A percentile compares a stretch with the other conserved stretches of the same genome.
phyloP scores from a whole-genome alignment of 1,140 invertebrate genomes.

The Chionoecetes opilio region DNA sequence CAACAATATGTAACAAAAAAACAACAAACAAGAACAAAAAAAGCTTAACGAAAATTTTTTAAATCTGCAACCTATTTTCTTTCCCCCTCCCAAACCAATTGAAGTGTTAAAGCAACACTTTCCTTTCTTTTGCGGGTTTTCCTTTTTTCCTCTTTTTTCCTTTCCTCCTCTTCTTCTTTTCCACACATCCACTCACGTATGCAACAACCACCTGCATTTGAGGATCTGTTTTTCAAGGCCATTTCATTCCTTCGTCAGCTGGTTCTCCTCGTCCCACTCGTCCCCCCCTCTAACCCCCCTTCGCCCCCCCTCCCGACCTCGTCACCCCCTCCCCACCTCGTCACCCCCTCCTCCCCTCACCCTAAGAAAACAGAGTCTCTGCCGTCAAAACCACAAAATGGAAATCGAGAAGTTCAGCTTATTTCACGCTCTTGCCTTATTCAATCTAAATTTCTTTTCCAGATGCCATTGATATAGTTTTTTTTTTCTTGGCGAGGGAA shows the following conservation, averaged over 20 bases:
- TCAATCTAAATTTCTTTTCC: conserved; percentile 21
- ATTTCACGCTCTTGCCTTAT: conserved; percentile 6
- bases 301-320: not conserved
- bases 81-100: too few relatives aligned
- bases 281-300: not conserved
- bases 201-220: not conserved
- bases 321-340: not conserved
- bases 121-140: not conserved
- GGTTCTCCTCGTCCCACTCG: not conserved
- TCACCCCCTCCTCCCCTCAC: not conserved
- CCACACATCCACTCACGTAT: not conserved
- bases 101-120: too few relatives aligned
- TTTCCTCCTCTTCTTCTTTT: not conserved
- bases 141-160: not conserved
- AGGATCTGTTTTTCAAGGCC: not conserved
- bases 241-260: not conserved
- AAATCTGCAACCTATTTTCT: not conserved
- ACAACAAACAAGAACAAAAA: not conserved
- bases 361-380: not conserved
- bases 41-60: not conserved
- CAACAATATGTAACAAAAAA: not conserved
- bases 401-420: conserved; percentile 6
- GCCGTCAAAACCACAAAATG: conserved; percentile 7
- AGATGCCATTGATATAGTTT: conserved; percentile 1
- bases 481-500: not conserved